phyloP scores from a whole-genome alignment of 2,797 vertebrate species.

The Lepus townsendii region DNA sequence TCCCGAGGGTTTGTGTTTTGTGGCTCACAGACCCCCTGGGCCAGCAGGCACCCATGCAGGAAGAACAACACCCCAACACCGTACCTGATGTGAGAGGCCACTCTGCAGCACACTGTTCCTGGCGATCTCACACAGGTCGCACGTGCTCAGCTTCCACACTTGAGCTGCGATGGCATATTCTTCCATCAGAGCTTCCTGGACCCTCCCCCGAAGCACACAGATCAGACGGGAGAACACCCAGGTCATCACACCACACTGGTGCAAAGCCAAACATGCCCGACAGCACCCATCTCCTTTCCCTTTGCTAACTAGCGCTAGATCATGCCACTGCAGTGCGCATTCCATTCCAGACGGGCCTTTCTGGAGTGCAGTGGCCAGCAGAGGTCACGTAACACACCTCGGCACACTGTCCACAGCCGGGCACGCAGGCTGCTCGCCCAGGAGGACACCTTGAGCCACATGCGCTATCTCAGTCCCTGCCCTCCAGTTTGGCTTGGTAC shows the following conservation, averaged over 20 bases:
- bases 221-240: slow-evolving; percentile 52
- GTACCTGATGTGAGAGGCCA: slow-evolving; percentile 96
- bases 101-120: slow-evolving; percentile 98
- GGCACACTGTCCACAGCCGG: no score
- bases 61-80: not conserved
- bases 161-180: slow-evolving; percentile 99
- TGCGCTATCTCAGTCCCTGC: not conserved
- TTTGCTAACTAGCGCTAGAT: not conserved
- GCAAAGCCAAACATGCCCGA: not conserved
- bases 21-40: not conserved
- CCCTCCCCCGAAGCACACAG: slow-evolving; percentile 66
- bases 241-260: not conserved
- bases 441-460: no score
- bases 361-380: not conserved
- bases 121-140: slow-evolving; percentile 97
- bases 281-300: not conserved
- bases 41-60: not conserved
- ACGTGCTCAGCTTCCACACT: slow-evolving; percentile 98
- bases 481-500: not conserved
- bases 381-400: not conserved
- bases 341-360: not conserved
- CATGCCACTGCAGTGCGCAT: not conserved
- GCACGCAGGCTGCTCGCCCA: no score
- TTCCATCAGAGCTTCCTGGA: slow-evolving; percentile 98
- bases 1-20: not conserved